Percentiles rank a stretch among this genome's conserved stretches.
These are phyloP conservation scores for Brachyistius frenatus DNA, from an alignment of 2,113 vertebrate species.

Conservation along the genomic window DNA sequence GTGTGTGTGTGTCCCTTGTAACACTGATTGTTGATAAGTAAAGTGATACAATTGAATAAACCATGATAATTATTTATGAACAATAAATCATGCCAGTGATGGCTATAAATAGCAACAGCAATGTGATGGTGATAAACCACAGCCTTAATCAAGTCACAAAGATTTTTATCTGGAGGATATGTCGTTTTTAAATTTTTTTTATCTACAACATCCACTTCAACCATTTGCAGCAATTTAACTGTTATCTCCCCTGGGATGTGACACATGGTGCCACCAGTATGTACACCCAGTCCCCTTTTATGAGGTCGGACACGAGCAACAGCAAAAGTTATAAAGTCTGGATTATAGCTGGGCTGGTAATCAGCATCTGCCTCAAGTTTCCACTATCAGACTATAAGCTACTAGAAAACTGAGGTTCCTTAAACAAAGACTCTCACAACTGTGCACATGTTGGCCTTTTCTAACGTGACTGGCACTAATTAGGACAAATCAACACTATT, in stretches of 20 bases:
- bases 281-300: background rate
- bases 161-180: conserved; percentile 28
- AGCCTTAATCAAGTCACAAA: conserved; percentile 29
- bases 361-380: background rate
- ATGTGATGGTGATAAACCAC: conserved; percentile 23
- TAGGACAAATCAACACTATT: background rate
- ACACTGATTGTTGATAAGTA: background rate
- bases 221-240: background rate
- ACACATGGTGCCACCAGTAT: background rate
- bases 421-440: background rate
- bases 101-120: conserved; percentile 45
- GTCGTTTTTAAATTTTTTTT: background rate
- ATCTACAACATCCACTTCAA: conserved; percentile 6
- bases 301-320: conserved; percentile 23
- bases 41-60: conserved; percentile 61
- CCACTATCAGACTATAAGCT: background rate
- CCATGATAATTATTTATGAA: conserved; percentile 43
- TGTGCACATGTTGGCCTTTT: background rate
- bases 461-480: background rate
- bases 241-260: conserved; percentile 1
- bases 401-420: background rate
- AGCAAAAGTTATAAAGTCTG: conserved; percentile 21
- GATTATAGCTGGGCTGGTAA: background rate
- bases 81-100: background rate
- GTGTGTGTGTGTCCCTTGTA: conserved; percentile 3